Evolutionary conservation across 2,888 invertebrate species (phyloP).

Genomic region (Caenorhabditis panamensis): DNA sequence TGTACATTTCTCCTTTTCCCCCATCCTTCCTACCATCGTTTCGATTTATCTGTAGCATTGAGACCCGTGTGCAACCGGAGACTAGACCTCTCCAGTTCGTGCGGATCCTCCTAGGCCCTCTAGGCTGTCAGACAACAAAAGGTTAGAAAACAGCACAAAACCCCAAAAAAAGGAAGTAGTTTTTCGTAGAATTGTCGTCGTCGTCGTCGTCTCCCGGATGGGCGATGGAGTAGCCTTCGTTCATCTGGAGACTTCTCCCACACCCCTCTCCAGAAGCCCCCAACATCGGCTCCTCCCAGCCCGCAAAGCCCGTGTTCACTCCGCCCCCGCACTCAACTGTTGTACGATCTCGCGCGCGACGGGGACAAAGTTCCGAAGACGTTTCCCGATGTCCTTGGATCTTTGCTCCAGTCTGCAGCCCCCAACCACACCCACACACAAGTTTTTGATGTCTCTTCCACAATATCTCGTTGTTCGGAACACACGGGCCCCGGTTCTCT

Average conservation of each 20-base stretch:
- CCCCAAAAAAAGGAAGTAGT: conserved; percentile 52
- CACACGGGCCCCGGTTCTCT: conserved; percentile 45
- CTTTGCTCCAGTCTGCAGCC: conserved; percentile 29
- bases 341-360: conserved; percentile 51
- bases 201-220: neutral
- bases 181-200: conserved; percentile 37
- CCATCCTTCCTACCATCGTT: neutral
- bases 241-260: neutral
- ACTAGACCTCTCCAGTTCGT: too few species aligned
- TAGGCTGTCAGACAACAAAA: conserved; percentile 38
- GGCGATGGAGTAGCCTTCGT: conserved; percentile 29
- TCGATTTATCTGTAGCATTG: neutral
- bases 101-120: conserved; percentile 40
- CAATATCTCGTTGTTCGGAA: conserved; percentile 48
- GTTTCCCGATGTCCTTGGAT: conserved; percentile 3
- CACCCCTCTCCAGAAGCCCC: conserved; percentile 10
- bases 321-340: conserved; percentile 39
- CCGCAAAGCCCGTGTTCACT: conserved; percentile 38
- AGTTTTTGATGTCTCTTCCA: conserved; percentile 15
- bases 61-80: neutral
- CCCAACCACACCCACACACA: conserved; percentile 22
- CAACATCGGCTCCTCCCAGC: neutral
- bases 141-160: conserved; percentile 35
- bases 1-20: conserved; percentile 28
- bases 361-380: neutral